Evolutionary conservation across 1,140 invertebrate genomes (phyloP), one percentile per base, ranked within the genome.

Genomic region (Diachasma alloeum): DNA sequence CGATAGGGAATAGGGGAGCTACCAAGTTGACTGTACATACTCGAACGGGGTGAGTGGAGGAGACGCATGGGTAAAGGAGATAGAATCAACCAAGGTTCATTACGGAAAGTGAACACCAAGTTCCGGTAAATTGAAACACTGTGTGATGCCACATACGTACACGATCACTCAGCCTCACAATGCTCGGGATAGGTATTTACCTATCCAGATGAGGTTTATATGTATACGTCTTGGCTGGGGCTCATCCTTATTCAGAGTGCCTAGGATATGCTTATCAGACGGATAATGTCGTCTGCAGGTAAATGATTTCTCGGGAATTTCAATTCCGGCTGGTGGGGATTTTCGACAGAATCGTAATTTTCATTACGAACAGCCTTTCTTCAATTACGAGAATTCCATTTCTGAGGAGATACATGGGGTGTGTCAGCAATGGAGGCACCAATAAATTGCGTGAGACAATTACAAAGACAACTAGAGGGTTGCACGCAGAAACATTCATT

Each of bases 91-190:
- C 22, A 59, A 31, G 76, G 72, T 81, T 81, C 76, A 81, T 81
- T 81, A 81, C 69, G 71, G 44, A 69, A 78, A 81, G 73, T 81
- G 78, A 75, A 77, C 76, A n/a, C 26, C 72, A 70, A 73, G 78
- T 79, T 72, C 71, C 53, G 63, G 71, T 42, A 75, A 75, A 59
- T 77, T 78, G 73, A 79, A 79, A 69, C 73, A 63, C 48, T 37
- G 44, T 69, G 73, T 69, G 73, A 70, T 75, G 66, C 42, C 17
- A 53, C 72, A 68, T 68, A 68, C 9, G 66, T 68, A 68, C 36
- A 39, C n/a, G 26, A 66, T 68, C 36, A 19, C 31, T 37, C 31
- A 66, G 31, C 24, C 63, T 66, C 31, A 66, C 63, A 15, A 37
- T 66, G 26, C 31, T 15, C 36, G 13, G n/a, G 5, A 26, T 39